Evolutionary conservation across 2,888 invertebrate genomes (phyloP).

Genomic region (Alentia gelatinosa): DNA sequence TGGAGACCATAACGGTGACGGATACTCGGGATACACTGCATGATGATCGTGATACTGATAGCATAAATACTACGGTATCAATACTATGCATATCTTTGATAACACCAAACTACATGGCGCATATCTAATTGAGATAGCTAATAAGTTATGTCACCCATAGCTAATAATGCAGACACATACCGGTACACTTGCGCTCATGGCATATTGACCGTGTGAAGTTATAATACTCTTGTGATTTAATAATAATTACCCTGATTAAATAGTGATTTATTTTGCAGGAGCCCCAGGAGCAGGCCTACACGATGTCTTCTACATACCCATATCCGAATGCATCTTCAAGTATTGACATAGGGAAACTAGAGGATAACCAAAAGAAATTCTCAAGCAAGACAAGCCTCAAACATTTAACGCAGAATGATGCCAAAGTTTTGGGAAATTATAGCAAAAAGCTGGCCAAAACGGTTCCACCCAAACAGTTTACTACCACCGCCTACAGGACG

Average conservation of each 20-base stretch:
- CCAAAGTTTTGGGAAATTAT: constrained; percentile 41
- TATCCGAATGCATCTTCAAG: not conserved
- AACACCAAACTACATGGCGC: not conserved
- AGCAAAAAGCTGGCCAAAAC: constrained; percentile 60
- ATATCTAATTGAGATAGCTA: not conserved
- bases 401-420: not conserved
- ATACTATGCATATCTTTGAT: no score
- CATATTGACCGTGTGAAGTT: not conserved
- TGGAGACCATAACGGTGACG: no score
- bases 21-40: no score
- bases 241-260: not conserved
- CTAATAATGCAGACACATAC: not conserved
- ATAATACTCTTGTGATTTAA: no score
- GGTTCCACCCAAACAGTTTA: constrained; percentile 59
- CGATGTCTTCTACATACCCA: not conserved
- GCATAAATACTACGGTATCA: no score
- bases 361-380: not conserved
- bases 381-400: not conserved
- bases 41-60: no score
- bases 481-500: constrained; percentile 75
- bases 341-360: not conserved
- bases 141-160: not conserved
- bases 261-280: not conserved
- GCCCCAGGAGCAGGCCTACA: not conserved
- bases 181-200: not conserved